Base-by-base conservation (phyloP, 2,888 invertebrate genomes). In the Temnothorax rugatulus region DNA sequence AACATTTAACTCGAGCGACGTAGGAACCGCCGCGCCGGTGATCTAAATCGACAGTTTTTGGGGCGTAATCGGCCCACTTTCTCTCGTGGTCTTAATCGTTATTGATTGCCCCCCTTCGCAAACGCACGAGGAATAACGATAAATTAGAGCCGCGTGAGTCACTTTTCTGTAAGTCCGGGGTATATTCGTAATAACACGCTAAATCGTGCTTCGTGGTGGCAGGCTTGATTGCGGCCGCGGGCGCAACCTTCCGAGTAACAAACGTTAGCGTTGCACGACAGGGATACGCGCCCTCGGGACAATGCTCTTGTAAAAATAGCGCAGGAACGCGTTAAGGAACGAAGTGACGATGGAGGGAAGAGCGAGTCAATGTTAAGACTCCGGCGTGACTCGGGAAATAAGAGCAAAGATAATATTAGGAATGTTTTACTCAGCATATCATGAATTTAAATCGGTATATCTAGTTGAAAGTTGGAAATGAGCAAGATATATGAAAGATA, bases 11-110 rank as follows among this genome's bases (percentile, higher is more conserved):
- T 47, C 76, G 29, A 29, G 84, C 87, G 81, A 85, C 83, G 86
- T 83, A 89, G 87, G 86, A 87, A 84, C 69, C 11, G 41, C 44
- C 44, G 44, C 76, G 82, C 73, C 82, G 87, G 87, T 91, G 89
- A 92, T 93, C 92, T 91, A 90, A 88, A 84, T 86, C 89, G 89
- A 90, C 91, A 79, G 84, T 79, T 82, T 86, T 84, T 83, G 57
- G 63, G 47, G 41, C 29, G 54, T 84, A 82, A 90, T 88, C 84
- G 66, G 34, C 57, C 57, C 50, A n/a, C 73, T 82, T 63, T 79
- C 82, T 66, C 44, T 73, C 66, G 81, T 83, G 81, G 87, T 89
- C 61, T 86, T 90, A 91, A 92, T 92, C 90, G 89, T 91, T 90
- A 93, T 93, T 89, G 89, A 91, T 89, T 85, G 87, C 84, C 41